These are phyloP conservation scores for Nephila pilipes DNA, from an alignment of 1,140 invertebrate genomes.

Conservation along the genomic window DNA sequence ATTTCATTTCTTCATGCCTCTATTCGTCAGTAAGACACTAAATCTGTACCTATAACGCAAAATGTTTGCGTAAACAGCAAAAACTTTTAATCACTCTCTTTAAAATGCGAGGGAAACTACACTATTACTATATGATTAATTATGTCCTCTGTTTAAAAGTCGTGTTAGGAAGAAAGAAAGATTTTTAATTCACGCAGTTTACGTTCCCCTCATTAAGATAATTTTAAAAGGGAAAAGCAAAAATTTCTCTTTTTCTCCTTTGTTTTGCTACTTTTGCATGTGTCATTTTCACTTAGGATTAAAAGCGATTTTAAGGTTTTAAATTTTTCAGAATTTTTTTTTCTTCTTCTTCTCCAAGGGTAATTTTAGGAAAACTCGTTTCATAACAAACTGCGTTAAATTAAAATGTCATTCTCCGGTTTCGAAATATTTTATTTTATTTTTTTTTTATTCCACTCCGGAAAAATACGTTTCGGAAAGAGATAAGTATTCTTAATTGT, in stretches of 20 bases:
- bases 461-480: background rate
- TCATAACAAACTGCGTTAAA: conserved; percentile 25
- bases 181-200: conserved; percentile 53
- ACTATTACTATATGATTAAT: conserved; percentile 58
- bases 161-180: conserved; percentile 16
- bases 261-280: conserved; percentile 41
- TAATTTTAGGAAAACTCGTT: conserved; percentile 9
- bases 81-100: conserved; percentile 41
- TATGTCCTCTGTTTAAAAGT: conserved; percentile 41
- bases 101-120: conserved; percentile 6
- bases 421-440: background rate
- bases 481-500: conserved; percentile 18
- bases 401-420: conserved; percentile 49
- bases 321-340: conserved; percentile 17
- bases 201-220: conserved; percentile 49
- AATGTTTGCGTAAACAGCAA: conserved; percentile 1
- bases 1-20: background rate
- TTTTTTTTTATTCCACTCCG: background rate
- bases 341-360: background rate
- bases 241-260: background rate
- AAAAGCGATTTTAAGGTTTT: conserved; percentile 54
- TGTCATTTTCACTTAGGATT: conserved; percentile 34
- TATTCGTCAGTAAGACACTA: background rate
- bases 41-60: background rate
- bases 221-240: conserved; percentile 44